phyloP scores from a whole-genome alignment of 2,888 invertebrate species.

The Mesoligia furuncula region DNA sequence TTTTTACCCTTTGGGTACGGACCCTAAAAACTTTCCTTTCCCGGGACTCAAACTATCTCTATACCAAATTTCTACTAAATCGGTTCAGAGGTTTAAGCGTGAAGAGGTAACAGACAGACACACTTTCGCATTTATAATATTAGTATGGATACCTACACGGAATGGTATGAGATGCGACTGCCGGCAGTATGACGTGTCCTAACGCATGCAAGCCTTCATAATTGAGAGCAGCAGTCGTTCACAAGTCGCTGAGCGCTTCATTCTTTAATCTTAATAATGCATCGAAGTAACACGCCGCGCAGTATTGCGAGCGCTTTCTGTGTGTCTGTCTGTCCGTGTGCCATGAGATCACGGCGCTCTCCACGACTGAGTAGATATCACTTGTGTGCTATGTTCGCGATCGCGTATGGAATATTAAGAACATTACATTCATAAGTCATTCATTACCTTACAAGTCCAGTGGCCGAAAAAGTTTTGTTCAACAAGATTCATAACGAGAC shows the following conservation, averaged over 20 bases:
- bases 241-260: slow-evolving; percentile 22
- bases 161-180: neutral
- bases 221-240: slow-evolving; percentile 42
- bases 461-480: neutral
- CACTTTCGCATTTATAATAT: too few species aligned
- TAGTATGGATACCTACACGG: too few species aligned
- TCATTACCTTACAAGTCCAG: too few species aligned
- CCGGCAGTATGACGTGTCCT: slow-evolving; percentile 16
- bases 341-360: neutral
- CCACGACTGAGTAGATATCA: neutral
- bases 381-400: neutral
- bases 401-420: neutral
- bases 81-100: too few species aligned
- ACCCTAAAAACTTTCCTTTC: too few species aligned
- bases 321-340: neutral
- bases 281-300: slow-evolving; percentile 19
- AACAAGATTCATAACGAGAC: too few species aligned
- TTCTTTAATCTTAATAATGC: slow-evolving; percentile 67
- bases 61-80: too few species aligned
- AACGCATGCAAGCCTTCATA: slow-evolving; percentile 24
- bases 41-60: too few species aligned
- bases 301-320: neutral
- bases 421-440: neutral
- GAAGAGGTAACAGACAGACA: too few species aligned
- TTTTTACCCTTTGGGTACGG: too few species aligned